These are phyloP conservation scores for Loxodonta africana DNA, from an alignment of 2,113 vertebrate species.

Conservation along the genomic window DNA sequence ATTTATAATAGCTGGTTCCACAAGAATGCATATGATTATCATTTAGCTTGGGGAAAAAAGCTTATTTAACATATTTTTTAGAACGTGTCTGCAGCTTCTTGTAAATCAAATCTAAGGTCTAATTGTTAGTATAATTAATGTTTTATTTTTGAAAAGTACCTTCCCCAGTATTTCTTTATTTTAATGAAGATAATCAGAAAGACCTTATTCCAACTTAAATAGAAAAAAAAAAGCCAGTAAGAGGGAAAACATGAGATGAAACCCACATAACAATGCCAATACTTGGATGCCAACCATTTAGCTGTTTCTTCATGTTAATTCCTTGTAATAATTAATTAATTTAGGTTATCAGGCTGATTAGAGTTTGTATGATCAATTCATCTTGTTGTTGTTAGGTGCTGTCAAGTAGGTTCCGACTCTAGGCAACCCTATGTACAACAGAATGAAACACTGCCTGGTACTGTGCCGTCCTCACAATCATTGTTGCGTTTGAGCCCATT, in stretches of 20 bases:
- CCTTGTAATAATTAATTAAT: background rate
- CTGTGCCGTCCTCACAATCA: too few relatives aligned
- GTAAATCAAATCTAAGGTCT: background rate
- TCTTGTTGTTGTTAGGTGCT: too few relatives aligned
- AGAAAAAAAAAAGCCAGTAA: background rate
- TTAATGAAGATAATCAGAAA: constrained; percentile 19
- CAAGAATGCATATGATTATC: background rate
- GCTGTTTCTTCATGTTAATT: background rate
- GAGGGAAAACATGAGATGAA: background rate
- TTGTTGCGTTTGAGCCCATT: too few relatives aligned
- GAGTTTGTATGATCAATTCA: background rate
- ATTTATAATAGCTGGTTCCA: background rate
- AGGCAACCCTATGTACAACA: too few relatives aligned
- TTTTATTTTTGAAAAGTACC: background rate
- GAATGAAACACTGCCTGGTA: too few relatives aligned
- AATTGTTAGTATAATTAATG: background rate
- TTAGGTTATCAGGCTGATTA: background rate
- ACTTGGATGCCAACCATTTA: background rate
- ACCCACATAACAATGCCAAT: background rate
- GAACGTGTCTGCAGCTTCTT: background rate
- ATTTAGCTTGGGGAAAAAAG: background rate
- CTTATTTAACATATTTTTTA: constrained; percentile 38
- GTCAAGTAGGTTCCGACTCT: too few relatives aligned
- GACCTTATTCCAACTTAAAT: background rate
- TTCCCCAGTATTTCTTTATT: background rate